Base-by-base conservation (phyloP, 2,797 vertebrate species). In the Ambastaia sidthimunki region DNA sequence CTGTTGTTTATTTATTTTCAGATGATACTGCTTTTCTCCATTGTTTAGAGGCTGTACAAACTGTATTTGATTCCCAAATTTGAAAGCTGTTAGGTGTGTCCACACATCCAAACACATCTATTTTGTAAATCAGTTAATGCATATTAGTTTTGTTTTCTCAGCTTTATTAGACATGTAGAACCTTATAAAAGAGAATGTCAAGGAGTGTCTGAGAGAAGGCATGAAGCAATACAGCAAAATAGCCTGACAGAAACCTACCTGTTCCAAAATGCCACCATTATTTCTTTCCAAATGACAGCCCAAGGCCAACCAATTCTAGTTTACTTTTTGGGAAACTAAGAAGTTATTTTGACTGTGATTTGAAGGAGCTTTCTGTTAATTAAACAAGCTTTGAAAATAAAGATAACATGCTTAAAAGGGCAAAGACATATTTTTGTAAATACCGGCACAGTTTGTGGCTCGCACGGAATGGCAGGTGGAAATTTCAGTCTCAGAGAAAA, bases 371-470 rank as follows among this genome's bases (percentile, higher is more conserved):
- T 48, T 10, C 10, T 48, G 16, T 62, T 74, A 28, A 73, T 59
- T 59, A 73, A 72, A 12, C 37, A n/a, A 60, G n/a, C 0, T 21
- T 19, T 70, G 3, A 31, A 70, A 31, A 15, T 34, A 19, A 11
- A 71, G 21, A 19, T 19, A 34, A 54, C 15, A 7, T 25, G 55
- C 21, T 59, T 25, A 23, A 59, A 59, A 59, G 11, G 55, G 55
- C 21, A 57, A 57, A 57, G 9, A 19, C 10, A 21, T 59, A 44
- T 59, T 57, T 57, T 11, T 59, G 55, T 23, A 13, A 15, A 59
- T 25, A 25, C n/a, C 55, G 21, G 55, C 52, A 52, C 28, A 34
- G 21, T 60, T 34, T 63, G 25, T 74, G 59, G 18, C 65, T 66
- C 48, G 11, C 37, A 3, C n/a, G 18, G 28, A 76, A 37, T 54